Evolutionary conservation across 2,888 invertebrate species (phyloP).

Genomic region (Herminia tarsipennalis): DNA sequence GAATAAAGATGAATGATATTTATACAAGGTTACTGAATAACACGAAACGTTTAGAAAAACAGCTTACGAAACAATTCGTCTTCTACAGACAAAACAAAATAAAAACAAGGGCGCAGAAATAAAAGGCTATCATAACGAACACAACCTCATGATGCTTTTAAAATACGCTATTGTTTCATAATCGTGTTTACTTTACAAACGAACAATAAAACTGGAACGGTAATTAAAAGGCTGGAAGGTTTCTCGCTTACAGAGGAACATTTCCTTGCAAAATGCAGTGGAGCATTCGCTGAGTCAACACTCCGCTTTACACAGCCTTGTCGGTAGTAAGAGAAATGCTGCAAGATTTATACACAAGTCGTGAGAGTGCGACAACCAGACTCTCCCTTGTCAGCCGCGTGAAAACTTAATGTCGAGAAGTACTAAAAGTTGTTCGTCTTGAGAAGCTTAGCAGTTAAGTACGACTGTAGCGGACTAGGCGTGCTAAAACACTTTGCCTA

Average conservation of each 20-base stretch:
- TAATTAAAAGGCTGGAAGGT: conserved; percentile 33
- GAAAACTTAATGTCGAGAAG: conserved; percentile 69
- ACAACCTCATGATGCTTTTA: conserved; percentile 1
- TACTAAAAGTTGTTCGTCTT: conserved; percentile 63
- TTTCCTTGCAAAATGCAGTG: conserved; percentile 28
- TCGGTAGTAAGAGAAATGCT: conserved; percentile 37
- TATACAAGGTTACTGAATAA: conserved; percentile 10
- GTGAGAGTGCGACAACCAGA: conserved; percentile 41
- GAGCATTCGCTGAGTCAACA: conserved; percentile 26
- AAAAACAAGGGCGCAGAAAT: too few relatives aligned
- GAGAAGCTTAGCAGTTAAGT: conserved; percentile 24
- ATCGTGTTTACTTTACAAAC: conserved; percentile 10
- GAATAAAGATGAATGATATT: conserved; percentile 8
- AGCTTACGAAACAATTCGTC: not conserved
- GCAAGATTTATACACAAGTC: conserved; percentile 49
- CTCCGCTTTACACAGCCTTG: not conserved
- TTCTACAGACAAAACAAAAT: not conserved
- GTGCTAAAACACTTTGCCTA: conserved; percentile 3
- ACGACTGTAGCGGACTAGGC: conserved; percentile 17
- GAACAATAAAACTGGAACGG: conserved; percentile 19
- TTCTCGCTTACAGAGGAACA: conserved; percentile 13
- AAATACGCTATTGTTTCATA: conserved; percentile 10
- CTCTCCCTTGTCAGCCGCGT: conserved; percentile 52
- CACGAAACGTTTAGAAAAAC: conserved; percentile 4
- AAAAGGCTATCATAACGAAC: not conserved